Conservation (phyloP, 92 coral and sea anemone genomes). For the Pocillopora meandrina region DNA sequence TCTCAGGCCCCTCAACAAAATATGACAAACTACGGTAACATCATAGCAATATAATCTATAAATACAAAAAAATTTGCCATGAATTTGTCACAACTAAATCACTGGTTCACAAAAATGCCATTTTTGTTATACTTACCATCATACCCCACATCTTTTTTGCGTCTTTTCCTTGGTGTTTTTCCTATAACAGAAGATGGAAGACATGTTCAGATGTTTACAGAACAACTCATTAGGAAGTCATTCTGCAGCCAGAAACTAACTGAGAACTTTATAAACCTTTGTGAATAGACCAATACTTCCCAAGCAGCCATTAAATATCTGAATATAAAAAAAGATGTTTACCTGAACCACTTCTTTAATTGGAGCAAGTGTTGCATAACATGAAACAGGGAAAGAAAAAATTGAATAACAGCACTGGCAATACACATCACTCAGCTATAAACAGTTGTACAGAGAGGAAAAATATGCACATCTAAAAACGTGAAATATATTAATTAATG, state of each 20-base stretch:
- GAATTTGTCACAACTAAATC: no score
- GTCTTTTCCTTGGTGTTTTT: slow-evolving; percentile 85
- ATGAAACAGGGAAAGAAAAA: neutral
- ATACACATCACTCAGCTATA: neutral
- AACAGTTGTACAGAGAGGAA: no score
- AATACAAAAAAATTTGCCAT: no score
- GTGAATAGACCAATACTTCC: no score
- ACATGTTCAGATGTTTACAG: neutral
- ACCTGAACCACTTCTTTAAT: slow-evolving; percentile 58
- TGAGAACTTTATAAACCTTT: no score
- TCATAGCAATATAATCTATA: no score
- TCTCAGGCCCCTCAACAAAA: neutral
- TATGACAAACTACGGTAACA: neutral
- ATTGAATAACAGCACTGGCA: neutral
- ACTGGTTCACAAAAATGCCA: no score
- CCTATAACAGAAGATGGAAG: slow-evolving; percentile 34
- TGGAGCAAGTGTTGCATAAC: neutral
- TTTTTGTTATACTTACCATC: slow-evolving; percentile 43
- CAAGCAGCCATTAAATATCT: no score
- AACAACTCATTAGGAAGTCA: neutral
- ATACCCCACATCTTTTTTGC: slow-evolving; percentile 64
- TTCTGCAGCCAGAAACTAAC: no score
- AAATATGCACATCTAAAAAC: no score
- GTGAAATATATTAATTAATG: no score
- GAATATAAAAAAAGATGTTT: neutral